Base-by-base conservation (phyloP, 2,113 vertebrate species). In the Neoarius graeffei region DNA sequence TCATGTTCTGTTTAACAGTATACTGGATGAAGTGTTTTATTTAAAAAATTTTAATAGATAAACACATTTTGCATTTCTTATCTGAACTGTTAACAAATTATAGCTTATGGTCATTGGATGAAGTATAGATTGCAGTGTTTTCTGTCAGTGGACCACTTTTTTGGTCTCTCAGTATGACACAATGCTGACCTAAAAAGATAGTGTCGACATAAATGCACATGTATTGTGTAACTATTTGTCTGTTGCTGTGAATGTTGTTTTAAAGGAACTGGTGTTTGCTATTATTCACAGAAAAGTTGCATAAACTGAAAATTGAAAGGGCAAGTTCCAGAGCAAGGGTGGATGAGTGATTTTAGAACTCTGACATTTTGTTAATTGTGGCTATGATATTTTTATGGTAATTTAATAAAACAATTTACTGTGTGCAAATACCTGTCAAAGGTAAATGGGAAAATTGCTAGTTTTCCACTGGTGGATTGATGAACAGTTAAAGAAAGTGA, bases 201-300 rank as follows among this genome's bases (percentile, higher is more conserved):
- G 27, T 62, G 69, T 84, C 25, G 15, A 35, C 69, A 25, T 73
- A 86, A 57, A 57, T 89, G 89, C 90, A 87, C 87, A 81, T 27
- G 84, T 83, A 80, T 77, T 82, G 83, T 48, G 35, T 87, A 54
- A 74, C 8, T 84, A 59, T 23, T 50, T 81, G 71, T 83, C 9
- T 90, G 42, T 82, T 81, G 76, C 64, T 60, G 74, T 90, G 71
- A 85, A 84, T 71, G 71, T 57, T 54, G 64, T 84, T 25, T 83
- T 81, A 60, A 19, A 76, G 50, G 64, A 48, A 60, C 27, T 77
- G 27, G 23, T 30, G n/a, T 71, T n/a, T 71, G 42, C 48, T 73
- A 50, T 66, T 35, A 64, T 73, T 23, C 15, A 73, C 42, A 56
- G 52, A 50, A 8, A 42, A 82, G 23, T 4, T 56, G 69, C 81